Conservation (phyloP, 2,797 vertebrate genomes). For the Manis javanica region DNA sequence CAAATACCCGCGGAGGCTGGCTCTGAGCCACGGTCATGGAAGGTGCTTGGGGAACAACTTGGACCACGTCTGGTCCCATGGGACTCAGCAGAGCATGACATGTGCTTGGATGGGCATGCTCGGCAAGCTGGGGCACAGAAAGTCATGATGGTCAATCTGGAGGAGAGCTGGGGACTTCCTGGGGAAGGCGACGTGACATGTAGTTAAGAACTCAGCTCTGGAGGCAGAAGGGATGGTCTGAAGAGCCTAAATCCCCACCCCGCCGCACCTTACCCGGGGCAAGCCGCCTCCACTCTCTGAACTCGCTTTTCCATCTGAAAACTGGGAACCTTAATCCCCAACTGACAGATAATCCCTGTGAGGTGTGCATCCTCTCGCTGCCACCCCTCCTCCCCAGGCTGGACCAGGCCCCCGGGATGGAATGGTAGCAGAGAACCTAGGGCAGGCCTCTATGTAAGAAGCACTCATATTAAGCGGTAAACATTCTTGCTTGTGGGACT, state of each 20-base stretch:
- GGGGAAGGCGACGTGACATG: not conserved
- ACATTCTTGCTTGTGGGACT: rapidly evolving
- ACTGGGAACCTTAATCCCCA: not conserved
- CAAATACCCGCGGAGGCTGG: not conserved
- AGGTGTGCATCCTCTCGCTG: rapidly evolving
- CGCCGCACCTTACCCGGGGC: too few species aligned
- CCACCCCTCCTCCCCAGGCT: not conserved
- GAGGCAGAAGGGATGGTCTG: not conserved
- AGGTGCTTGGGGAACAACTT: not conserved
- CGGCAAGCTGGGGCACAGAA: not conserved
- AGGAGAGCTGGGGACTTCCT: not conserved
- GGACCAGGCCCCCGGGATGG: not conserved
- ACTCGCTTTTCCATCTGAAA: not conserved
- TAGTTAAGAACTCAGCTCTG: not conserved
- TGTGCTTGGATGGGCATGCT: not conserved
- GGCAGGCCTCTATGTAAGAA: rapidly evolving
- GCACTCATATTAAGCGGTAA: rapidly evolving
- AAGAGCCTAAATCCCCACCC: not conserved
- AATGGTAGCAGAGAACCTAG: rapidly evolving
- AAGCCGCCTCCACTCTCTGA: not conserved
- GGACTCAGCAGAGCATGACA: rapidly evolving
- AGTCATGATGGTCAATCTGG: not conserved
- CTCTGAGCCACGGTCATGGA: rapidly evolving
- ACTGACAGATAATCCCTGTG: not conserved
- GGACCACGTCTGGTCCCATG: rapidly evolving